Conservation (phyloP, 2,888 invertebrate species). For the Thecophora atra region DNA sequence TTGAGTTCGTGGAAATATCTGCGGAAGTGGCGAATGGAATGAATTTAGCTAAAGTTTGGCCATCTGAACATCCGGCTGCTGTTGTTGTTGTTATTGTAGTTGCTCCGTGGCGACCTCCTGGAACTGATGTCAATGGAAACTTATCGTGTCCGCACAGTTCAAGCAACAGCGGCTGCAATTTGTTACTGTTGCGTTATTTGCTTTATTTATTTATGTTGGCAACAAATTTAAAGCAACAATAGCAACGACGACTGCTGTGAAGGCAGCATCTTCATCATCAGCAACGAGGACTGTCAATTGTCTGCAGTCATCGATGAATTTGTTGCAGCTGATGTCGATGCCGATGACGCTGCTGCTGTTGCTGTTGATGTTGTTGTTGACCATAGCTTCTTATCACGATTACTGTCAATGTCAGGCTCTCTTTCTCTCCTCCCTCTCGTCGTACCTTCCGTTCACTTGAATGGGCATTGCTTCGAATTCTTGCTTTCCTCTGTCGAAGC, state of each 20-base stretch:
- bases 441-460: background rate
- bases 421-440: background rate
- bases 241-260: background rate
- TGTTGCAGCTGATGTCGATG: background rate
- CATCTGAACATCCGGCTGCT: background rate
- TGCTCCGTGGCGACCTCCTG: conserved; percentile 11
- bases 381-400: conserved; percentile 8
- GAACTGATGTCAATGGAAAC: background rate
- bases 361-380: conserved; percentile 24
- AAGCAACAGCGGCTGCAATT: background rate
- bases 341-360: conserved; percentile 16
- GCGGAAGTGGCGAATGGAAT: no score
- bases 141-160: conserved; percentile 1
- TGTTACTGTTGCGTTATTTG: conserved; percentile 1
- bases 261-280: conserved; percentile 12
- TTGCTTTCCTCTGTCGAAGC: background rate
- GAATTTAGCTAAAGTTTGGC: no score
- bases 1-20: no score
- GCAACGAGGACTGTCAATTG: conserved; percentile 11
- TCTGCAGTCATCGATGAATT: conserved; percentile 4
- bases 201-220: conserved; percentile 5
- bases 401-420: no score
- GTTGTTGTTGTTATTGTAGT: background rate
- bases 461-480: background rate
- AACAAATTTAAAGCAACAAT: background rate